Base-by-base conservation (phyloP, 2,888 invertebrate species). In the Aporophyla lueneburgensis region DNA sequence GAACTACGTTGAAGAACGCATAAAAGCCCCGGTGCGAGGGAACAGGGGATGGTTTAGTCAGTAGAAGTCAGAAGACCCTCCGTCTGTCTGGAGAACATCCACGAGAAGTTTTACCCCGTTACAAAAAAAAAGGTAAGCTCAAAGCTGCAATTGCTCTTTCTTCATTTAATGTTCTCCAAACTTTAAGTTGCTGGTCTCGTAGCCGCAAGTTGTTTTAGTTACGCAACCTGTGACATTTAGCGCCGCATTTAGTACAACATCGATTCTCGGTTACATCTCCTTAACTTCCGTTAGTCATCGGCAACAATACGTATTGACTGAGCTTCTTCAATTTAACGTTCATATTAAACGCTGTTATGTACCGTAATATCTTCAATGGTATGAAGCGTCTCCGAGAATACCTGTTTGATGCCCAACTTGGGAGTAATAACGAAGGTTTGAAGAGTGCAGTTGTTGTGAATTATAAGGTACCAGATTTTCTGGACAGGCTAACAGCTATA, bases 221-320 rank as follows among this genome's bases (percentile, higher is more conserved):
- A 27, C 71, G 71, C 54, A 82, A 81, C 43, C 49, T 61, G 56
- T 71, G 77, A 58, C 74, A 81, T 81, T 84, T 74, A 69, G 56
- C 70, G 71, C 16, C 67, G 56, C 81, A 82, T 80, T 67, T 69
- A 76, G 58, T 65, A 80, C 70, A 58, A 12, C 66, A 46, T 65
- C 33, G 58, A 77, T 77, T 73, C 78, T 72, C 59, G 27, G 40
- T 84, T 74, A 66, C 80, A 80, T 71, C 71, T 87, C 69, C 78
- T 65, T 85, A 58, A 76, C 76, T 82, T 73, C 75, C 83, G 74
- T 71, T 70, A 76, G 53, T 70, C 54, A 72, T 78, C 80, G 71
- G 76, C 76, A 69, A 85, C 71, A 88, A 80, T 80, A 78, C 59
- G 40, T 73, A 80, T 78, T 74, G 75, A 75, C 70, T 69, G 78